phyloP scores from a whole-genome alignment of 2,797 vertebrate genomes.

The Neosalanx taihuensis region DNA sequence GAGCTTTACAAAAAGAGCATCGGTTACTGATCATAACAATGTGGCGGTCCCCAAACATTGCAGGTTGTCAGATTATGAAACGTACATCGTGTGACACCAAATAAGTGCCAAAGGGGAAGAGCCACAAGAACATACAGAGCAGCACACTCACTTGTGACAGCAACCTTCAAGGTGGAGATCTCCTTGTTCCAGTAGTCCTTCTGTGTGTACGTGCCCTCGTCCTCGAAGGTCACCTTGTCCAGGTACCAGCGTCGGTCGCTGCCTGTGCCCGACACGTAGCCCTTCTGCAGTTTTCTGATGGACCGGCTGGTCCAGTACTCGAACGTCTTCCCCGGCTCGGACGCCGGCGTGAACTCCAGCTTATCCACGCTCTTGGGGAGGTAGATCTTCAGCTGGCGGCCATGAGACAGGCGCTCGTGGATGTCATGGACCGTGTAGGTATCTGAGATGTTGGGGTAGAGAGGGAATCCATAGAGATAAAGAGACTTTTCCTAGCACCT shows the following conservation, averaged over 20 bases:
- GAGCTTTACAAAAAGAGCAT: too few species aligned
- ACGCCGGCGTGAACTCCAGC: conserved; percentile 47
- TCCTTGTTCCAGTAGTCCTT: conserved; percentile 48
- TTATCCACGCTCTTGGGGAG: conserved; percentile 41
- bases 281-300: conserved; percentile 44
- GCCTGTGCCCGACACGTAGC: conserved; percentile 35
- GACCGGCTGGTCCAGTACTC: conserved; percentile 17
- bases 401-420: conserved; percentile 41
- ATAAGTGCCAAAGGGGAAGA: too few species aligned
- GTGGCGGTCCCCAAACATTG: too few species aligned
- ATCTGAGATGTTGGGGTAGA: conserved; percentile 21
- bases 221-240: conserved; percentile 56
- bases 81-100: too few species aligned
- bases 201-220: conserved; percentile 60
- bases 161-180: conserved; percentile 49
- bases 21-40: too few species aligned
- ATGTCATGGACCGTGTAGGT: conserved; percentile 31
- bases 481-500: background rate
- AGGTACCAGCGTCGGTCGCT: conserved; percentile 54
- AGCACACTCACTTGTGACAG: conserved; percentile 51
- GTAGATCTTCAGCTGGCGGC: conserved; percentile 56
- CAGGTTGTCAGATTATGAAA: too few species aligned
- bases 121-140: too few species aligned
- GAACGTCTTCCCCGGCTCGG: background rate
- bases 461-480: background rate